phyloP scores from a whole-genome alignment of 2,888 invertebrate species.

The Noctua janthe region DNA sequence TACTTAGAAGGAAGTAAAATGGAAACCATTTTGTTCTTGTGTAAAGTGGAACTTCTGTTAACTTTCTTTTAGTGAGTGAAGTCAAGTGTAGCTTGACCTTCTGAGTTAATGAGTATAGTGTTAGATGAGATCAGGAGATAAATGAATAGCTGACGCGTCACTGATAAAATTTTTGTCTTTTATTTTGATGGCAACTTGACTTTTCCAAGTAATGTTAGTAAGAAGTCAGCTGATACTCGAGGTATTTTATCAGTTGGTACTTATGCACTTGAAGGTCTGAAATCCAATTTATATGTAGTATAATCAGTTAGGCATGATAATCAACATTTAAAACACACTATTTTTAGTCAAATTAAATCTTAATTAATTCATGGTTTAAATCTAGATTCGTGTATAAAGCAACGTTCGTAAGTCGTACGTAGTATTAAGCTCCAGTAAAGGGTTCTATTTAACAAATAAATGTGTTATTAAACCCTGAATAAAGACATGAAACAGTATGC shows the following conservation, averaged over 20 bases:
- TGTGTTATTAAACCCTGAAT: background rate
- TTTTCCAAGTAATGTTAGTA: no score
- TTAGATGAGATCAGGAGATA: slow-evolving; percentile 61
- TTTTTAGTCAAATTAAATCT: background rate
- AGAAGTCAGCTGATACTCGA: slow-evolving; percentile 8
- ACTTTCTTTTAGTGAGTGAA: slow-evolving; percentile 61
- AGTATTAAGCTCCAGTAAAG: background rate
- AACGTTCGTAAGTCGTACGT: background rate
- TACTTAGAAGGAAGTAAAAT: background rate
- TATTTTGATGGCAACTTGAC: background rate
- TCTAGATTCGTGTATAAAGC: background rate
- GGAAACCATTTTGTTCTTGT: background rate
- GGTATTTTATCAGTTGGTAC: slow-evolving; percentile 13
- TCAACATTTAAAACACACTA: background rate
- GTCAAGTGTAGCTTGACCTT: slow-evolving; percentile 80
- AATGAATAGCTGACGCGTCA: slow-evolving; percentile 26
- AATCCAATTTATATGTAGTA: no score
- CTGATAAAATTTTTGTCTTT: slow-evolving; percentile 16
- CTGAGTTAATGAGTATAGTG: slow-evolving; percentile 60
- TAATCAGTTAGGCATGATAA: background rate
- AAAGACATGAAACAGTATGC: background rate
- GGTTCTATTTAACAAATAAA: background rate
- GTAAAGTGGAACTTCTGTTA: slow-evolving; percentile 47
- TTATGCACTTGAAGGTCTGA: background rate
- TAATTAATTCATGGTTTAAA: background rate